Percentiles rank a stretch among this genome's conserved stretches.
Conservation (phyloP, 2,888 invertebrate genomes). For the Rhogogaster chlorosoma region DNA sequence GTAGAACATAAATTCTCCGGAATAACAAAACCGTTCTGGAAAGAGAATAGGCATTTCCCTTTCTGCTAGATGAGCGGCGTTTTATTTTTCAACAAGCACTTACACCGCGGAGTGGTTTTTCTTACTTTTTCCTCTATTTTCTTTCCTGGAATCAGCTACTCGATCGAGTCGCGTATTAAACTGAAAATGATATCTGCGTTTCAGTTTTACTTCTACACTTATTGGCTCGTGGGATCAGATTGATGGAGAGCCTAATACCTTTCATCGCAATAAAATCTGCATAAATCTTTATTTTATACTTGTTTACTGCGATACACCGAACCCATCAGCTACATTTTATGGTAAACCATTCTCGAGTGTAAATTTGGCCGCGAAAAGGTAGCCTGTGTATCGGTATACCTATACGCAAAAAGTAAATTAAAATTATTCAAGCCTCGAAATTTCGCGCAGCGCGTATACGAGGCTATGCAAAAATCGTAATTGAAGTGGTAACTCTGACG, state of each 20-base stretch:
- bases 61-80: background rate
- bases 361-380: background rate
- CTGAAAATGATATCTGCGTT: background rate
- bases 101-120: background rate
- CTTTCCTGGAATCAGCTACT: background rate
- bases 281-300: constrained; percentile 7
- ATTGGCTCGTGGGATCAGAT: background rate
- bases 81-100: constrained; percentile 21
- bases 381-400: background rate
- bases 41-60: constrained; percentile 14
- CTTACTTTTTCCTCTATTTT: background rate
- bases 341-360: background rate
- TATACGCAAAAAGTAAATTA: background rate
- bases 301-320: background rate
- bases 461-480: constrained; percentile 1
- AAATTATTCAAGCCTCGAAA: background rate
- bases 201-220: background rate
- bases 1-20: constrained; percentile 19
- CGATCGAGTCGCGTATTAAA: background rate
- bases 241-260: background rate
- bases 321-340: background rate
- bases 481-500: background rate
- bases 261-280: constrained; percentile 10
- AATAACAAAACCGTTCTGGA: constrained; percentile 29
- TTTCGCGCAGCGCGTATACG: background rate